Evolutionary conservation across 2,888 invertebrate genomes (phyloP).

Genomic region (Zaprionus lineosus): DNA sequence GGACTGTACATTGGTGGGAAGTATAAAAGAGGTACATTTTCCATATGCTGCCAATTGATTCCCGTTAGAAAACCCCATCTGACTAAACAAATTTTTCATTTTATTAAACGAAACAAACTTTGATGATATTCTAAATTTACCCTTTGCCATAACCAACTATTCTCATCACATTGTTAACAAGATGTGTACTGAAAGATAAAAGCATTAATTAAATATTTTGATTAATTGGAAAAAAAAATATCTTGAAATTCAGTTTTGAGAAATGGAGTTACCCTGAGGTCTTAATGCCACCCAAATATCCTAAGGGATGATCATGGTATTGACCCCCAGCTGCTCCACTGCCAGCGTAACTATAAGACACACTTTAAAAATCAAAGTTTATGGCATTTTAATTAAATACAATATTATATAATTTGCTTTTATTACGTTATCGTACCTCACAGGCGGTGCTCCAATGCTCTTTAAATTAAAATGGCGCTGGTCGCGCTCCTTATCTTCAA

Average conservation of each 20-base stretch:
- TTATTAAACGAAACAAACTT: background rate
- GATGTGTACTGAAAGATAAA: constrained; percentile 7
- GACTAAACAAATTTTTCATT: constrained; percentile 12
- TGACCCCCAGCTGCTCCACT: too few relatives aligned
- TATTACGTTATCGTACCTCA: constrained; percentile 48
- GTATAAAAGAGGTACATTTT: constrained; percentile 54
- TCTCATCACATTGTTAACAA: constrained; percentile 43
- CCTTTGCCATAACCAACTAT: constrained; percentile 59
- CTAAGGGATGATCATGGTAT: too few relatives aligned
- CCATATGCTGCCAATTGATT: constrained; percentile 62
- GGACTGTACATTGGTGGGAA: constrained; percentile 71
- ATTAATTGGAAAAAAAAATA: too few relatives aligned
- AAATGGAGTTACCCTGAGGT: constrained; percentile 64
- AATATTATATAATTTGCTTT: too few relatives aligned
- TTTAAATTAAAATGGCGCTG: constrained; percentile 63
- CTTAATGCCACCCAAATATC: constrained; percentile 41
- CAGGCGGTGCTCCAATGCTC: constrained; percentile 31
- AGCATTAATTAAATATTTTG: background rate
- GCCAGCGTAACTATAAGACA: too few relatives aligned
- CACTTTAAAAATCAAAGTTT: too few relatives aligned
- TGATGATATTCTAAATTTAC: background rate
- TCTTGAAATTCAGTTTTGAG: too few relatives aligned
- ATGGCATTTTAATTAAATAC: too few relatives aligned
- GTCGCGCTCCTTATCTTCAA: constrained; percentile 65
- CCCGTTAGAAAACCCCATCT: constrained; percentile 61